phyloP scores from a whole-genome alignment of 2,888 invertebrate genomes.

The Drosophila pseudotakahashii region DNA sequence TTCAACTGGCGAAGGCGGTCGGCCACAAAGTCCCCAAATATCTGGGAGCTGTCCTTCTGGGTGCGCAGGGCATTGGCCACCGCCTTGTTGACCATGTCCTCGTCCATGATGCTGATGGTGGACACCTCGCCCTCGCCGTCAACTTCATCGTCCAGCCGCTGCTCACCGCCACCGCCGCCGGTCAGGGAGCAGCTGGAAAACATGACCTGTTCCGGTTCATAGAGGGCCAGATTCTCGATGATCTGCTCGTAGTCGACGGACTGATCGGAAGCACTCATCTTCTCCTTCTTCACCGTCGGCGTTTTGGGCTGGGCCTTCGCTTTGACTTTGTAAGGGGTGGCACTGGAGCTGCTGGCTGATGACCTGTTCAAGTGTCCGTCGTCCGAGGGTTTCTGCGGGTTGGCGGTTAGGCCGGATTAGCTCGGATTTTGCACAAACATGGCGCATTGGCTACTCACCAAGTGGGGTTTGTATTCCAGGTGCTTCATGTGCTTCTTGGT shows the following conservation, averaged over 20 bases:
- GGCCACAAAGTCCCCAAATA: slow-evolving; percentile 66
- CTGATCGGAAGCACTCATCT: slow-evolving; percentile 4
- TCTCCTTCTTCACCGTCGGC: neutral
- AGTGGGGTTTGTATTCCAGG: slow-evolving; percentile 7
- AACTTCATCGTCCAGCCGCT: slow-evolving; percentile 21
- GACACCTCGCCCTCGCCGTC: slow-evolving; percentile 23
- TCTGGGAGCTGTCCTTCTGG: slow-evolving; percentile 58
- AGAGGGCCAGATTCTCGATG: slow-evolving; percentile 63
- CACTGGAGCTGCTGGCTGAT: neutral
- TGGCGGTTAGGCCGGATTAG: neutral
- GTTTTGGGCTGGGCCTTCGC: slow-evolving; percentile 1
- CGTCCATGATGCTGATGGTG: slow-evolving; percentile 22
- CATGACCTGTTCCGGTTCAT: slow-evolving; percentile 62
- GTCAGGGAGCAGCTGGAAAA: slow-evolving; percentile 46
- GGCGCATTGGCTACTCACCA: slow-evolving; percentile 29
- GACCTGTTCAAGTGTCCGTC: neutral
- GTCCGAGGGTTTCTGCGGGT: neutral
- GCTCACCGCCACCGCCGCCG: slow-evolving; percentile 11
- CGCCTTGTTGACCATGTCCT: slow-evolving; percentile 65
- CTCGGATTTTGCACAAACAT: too few relatives aligned
- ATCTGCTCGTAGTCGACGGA: slow-evolving; percentile 61
- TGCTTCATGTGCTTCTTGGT: slow-evolving; percentile 62
- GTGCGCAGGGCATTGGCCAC: slow-evolving; percentile 53
- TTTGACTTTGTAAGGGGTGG: neutral
- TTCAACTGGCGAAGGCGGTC: slow-evolving; percentile 57